These are phyloP conservation scores for Chesias legatella DNA, from an alignment of 2,888 invertebrate genomes.

Conservation along the genomic window DNA sequence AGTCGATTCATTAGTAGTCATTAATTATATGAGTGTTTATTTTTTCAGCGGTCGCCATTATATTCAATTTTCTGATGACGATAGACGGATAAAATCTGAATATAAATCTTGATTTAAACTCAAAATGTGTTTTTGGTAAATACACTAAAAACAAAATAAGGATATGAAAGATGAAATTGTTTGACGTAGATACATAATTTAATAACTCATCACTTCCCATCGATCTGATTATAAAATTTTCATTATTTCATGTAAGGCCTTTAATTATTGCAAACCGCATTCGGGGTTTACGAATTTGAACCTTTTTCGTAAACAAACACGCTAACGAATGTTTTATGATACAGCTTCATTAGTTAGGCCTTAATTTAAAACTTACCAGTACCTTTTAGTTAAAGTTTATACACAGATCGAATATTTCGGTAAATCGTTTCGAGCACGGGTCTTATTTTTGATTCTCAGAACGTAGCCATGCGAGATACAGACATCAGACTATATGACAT, in stretches of 20 bases:
- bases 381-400: background rate
- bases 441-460: conserved; percentile 21
- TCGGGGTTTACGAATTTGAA: conserved; percentile 28
- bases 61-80: too few relatives aligned
- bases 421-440: too few relatives aligned
- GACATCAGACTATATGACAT: conserved; percentile 15
- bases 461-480: conserved; percentile 12
- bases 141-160: too few relatives aligned
- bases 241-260: conserved; percentile 10
- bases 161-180: too few relatives aligned
- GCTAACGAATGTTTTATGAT: conserved; percentile 46
- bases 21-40: conserved; percentile 23
- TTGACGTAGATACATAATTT: too few relatives aligned
- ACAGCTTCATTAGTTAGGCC: conserved; percentile 39
- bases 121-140: too few relatives aligned
- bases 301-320: conserved; percentile 42
- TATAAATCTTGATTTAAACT: conserved; percentile 13
- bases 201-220: too few relatives aligned
- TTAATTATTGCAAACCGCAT: conserved; percentile 25
- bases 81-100: too few relatives aligned
- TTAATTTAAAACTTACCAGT: conserved; percentile 6
- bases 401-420: too few relatives aligned
- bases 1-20: conserved; percentile 24
- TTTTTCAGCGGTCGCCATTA: conserved; percentile 30
- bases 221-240: conserved; percentile 23